phyloP scores from a whole-genome alignment of 1,140 invertebrate genomes.

The Drosophila repletoides region DNA sequence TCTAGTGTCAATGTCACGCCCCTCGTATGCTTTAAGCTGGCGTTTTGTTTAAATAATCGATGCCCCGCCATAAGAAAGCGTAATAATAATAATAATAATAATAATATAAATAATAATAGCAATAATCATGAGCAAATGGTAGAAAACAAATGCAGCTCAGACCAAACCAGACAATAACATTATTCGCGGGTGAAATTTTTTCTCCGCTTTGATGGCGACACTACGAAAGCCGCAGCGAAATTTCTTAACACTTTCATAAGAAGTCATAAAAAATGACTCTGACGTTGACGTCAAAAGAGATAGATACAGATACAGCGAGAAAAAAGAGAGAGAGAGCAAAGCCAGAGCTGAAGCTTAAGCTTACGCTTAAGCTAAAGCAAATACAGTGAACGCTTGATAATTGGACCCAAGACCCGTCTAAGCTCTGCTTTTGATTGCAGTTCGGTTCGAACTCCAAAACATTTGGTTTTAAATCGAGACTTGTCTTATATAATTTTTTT shows the following conservation, averaged over 20 bases:
- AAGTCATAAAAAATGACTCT: constrained; percentile 69
- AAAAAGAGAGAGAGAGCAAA: constrained; percentile 9
- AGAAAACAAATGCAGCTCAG: constrained; percentile 53
- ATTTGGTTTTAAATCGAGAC: no score
- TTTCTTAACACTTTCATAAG: constrained; percentile 76
- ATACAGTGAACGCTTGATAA: no score
- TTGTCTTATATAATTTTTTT: no score
- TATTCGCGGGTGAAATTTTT: constrained; percentile 63
- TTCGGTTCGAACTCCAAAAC: no score
- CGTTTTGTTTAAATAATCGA: constrained; percentile 55
- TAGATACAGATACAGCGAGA: constrained; percentile 13
- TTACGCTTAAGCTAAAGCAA: no score
- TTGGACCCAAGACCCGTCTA: no score
- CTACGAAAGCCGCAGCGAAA: constrained; percentile 51
- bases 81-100: constrained; percentile 60
- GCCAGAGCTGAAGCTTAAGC: no score
- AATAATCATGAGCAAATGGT: constrained; percentile 66
- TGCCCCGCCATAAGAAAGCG: constrained; percentile 55
- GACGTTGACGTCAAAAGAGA: no score
- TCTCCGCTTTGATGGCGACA: constrained; percentile 38
- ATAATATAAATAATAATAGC: constrained; percentile 38
- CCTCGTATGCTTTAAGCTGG: constrained; percentile 23
- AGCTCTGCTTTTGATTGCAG: no score
- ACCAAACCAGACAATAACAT: constrained; percentile 1
- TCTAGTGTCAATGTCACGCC: constrained; percentile 71